Percentiles rank a stretch among this genome's conserved stretches.
These are phyloP conservation scores for Fabriciana adippe DNA, from an alignment of 2,888 invertebrate species.

Conservation along the genomic window DNA sequence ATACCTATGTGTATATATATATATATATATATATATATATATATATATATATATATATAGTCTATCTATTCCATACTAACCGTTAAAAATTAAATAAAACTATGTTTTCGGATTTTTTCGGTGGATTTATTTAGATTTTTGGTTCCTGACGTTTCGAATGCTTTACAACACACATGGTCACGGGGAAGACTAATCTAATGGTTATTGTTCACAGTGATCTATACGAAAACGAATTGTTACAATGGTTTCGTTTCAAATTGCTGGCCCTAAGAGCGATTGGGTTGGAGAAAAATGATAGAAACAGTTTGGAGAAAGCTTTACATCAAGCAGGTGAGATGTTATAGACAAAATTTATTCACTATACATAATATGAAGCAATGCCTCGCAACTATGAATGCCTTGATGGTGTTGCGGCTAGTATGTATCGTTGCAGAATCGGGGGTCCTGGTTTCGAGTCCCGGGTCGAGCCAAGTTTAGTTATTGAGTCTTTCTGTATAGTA, in stretches of 20 bases:
- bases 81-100: not conserved
- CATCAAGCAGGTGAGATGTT: slow-evolving; percentile 46
- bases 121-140: too few species aligned
- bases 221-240: slow-evolving; percentile 46
- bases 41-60: too few species aligned
- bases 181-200: not conserved
- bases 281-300: slow-evolving; percentile 39
- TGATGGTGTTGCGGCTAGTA: too few species aligned
- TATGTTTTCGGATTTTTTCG: too few species aligned
- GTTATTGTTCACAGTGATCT: slow-evolving; percentile 43
- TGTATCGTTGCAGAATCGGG: too few species aligned
- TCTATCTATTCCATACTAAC: not conserved
- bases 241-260: slow-evolving; percentile 57
- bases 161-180: too few species aligned
- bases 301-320: slow-evolving; percentile 44
- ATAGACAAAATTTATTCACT: not conserved
- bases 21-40: too few species aligned
- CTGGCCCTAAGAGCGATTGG: slow-evolving; percentile 48
- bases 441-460: too few species aligned
- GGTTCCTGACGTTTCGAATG: too few species aligned
- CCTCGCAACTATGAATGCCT: too few species aligned
- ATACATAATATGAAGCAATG: not conserved
- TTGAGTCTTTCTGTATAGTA: too few species aligned
- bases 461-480: too few species aligned
- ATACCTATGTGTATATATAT: not conserved